Evolutionary conservation across 2,888 invertebrate species (phyloP), one percentile per base, ranked within the genome.

Genomic region (Agriopis aurantiaria): DNA sequence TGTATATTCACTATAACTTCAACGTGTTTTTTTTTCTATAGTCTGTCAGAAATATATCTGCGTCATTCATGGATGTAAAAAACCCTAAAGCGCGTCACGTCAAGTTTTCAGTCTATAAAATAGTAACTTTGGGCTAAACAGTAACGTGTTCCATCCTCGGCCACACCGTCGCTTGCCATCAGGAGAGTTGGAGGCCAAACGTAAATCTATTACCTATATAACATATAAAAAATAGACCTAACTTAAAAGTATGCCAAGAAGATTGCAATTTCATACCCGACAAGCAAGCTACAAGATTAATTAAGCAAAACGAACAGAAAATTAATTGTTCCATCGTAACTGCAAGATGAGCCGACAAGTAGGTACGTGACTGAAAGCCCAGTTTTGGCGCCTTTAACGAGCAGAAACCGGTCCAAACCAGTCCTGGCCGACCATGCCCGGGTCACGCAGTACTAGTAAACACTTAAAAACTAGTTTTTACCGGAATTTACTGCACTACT

Each of bases 311-410:
- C 59, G 53, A 53, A 59, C 48, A n/a, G n/a, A n/a, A 77, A 81
- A 78, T 80, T 79, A 82, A 83, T 82, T 80, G 78, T 78, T 70
- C 69, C 74, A 64, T 73, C 73, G 73, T 77, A 80, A 82, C 77
- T 74, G 77, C 72, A 75, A 79, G 78, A 76, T 78, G 81, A 80
- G 82, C 77, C 75, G 75, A 69, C 57, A 63, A 69, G n/a, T n/a
- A n/a, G n/a, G 75, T 77, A 85, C 85, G 84, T 85, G 85, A 77
- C 80, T 82, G 72, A 72, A 78, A 79, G 65, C 43, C 71, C 76
- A 67, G 65, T 78, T 78, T 73, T 55, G 73, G 75, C 68, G 70
- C 67, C 73, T 62, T 75, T 83, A 84, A 84, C 83, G 82, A 85
- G 82, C 82, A 80, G 82, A 85, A 75, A 73, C 76, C 75, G 75